Conservation (phyloP, 2,797 vertebrate species). For the Miichthys miiuy region DNA sequence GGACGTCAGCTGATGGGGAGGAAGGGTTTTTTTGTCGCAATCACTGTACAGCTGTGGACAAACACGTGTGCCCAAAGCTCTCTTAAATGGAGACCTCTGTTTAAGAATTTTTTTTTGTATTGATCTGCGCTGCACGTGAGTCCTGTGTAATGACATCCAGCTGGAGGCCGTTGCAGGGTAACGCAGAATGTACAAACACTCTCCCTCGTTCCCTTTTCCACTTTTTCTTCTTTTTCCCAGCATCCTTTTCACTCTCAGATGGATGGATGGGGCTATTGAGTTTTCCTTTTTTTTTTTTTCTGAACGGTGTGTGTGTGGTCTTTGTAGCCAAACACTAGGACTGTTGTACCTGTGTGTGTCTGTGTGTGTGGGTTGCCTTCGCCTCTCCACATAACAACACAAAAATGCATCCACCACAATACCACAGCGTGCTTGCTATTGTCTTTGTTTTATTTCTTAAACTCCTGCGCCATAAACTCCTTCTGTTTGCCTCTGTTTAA, state of each 20-base stretch:
- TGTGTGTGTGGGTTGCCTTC: conserved; percentile 34
- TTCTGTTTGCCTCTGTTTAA: conserved; percentile 18
- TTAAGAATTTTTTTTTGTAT: conserved; percentile 53
- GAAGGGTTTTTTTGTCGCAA: background rate
- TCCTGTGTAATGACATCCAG: conserved; percentile 74
- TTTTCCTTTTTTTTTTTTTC: conserved; percentile 23
- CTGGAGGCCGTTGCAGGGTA: conserved; percentile 66
- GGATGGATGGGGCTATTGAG: conserved; percentile 58
- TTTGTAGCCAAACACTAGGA: conserved; percentile 48
- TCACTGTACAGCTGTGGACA: conserved; percentile 39
- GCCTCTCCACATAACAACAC: conserved; percentile 18
- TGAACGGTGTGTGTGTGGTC: conserved; percentile 83
- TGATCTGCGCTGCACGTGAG: conserved; percentile 61
- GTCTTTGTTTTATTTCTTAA: conserved; percentile 45
- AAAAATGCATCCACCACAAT: conserved; percentile 44
- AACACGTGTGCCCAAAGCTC: conserved; percentile 48
- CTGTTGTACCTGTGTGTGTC: conserved; percentile 56
- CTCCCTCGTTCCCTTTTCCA: conserved; percentile 39
- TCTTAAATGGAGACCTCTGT: conserved; percentile 65
- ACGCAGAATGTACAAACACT: conserved; percentile 55
- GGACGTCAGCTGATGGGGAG: conserved; percentile 10
- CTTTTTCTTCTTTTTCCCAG: conserved; percentile 50
- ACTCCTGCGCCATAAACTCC: conserved; percentile 52
- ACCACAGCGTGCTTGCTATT: conserved; percentile 32
- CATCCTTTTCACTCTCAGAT: conserved; percentile 61